Evolutionary conservation across 2,113 vertebrate genomes (phyloP), one percentile per base, ranked within the genome.

Genomic region (Phocoena sinus): DNA sequence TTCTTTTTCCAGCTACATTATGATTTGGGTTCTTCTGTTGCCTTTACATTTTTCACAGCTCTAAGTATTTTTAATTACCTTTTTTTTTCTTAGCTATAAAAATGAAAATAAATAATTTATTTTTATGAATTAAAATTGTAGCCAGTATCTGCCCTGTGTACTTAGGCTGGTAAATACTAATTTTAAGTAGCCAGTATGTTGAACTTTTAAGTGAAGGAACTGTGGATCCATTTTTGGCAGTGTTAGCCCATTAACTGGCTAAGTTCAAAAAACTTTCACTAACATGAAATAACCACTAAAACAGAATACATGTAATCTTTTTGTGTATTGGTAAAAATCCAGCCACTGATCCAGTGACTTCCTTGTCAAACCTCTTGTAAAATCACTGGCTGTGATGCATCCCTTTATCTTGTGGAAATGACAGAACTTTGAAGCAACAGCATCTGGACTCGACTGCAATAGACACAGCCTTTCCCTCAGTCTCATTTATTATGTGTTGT

Each of bases 121-220:
- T 97, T 96, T 97, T 95, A 88, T 81, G 73, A 93, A 67, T 97
- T 97, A 92, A 96, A 96, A 82, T 90, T 73, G 47, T 97, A 82
- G 47, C 79, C 86, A 93, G 53, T 97, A 73, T 89, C 94, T 38
- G 67, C n/a, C 26, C 36, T 87, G 21, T 96, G 86, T 92, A 63
- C 79, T 74, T 89, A 91, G 86, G 70, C 89, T 25, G 38, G 60
- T 94, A 86, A 93, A 94, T 76, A 86, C 81, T 93, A 77, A 85
- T 85, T 94, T 91, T 74, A 85, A 80, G 50, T 96, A 92, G 93
- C 63, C 36, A 80, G 28, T 79, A n/a, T 73, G 17, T 94, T 14
- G 38, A 73, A 84, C 83, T 91, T 87, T 76, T 71, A 93, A 93
- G 63, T 80, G 81, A 92, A 73, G 86, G 14, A 95, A 89, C 86